Evolutionary conservation across 1,140 invertebrate species (phyloP).

Genomic region (Cydia splendana): DNA sequence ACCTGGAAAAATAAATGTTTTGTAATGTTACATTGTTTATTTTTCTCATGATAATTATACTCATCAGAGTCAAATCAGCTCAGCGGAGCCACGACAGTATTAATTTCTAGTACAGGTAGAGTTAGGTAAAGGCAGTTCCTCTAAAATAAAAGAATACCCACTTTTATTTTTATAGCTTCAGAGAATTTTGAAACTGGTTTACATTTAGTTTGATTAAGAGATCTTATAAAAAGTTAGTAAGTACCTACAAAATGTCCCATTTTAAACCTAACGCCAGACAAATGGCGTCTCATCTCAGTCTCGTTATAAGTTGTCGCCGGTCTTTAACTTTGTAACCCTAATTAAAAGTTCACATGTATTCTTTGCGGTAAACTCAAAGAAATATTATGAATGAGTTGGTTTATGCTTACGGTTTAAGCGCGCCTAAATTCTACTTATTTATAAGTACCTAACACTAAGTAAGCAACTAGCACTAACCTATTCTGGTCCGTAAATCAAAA

Average conservation of each 20-base stretch:
- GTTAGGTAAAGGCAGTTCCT: no score
- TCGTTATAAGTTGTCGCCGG: constrained; percentile 47
- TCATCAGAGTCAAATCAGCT: not conserved
- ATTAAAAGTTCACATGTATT: constrained; percentile 58
- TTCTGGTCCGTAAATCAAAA: no score
- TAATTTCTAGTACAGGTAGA: no score
- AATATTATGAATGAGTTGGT: constrained; percentile 1
- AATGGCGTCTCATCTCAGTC: constrained; percentile 46
- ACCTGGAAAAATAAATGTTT: constrained; percentile 83
- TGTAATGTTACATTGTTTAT: not conserved
- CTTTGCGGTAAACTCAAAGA: constrained; percentile 25
- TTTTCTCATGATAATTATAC: not conserved
- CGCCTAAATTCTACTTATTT: not conserved
- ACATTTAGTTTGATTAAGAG: no score
- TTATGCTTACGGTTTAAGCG: not conserved
- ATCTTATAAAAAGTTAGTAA: no score
- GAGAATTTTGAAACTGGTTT: no score
- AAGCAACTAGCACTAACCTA: not conserved
- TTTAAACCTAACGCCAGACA: not conserved
- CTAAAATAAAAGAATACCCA: no score
- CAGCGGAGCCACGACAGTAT: no score
- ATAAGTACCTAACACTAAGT: not conserved
- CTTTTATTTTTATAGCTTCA: no score
- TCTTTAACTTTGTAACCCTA: constrained; percentile 42
- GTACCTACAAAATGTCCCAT: constrained; percentile 2